Evolutionary conservation across 2,888 invertebrate species (phyloP), one percentile per base, ranked within the genome.

Genomic region (Galerucella calmariensis): DNA sequence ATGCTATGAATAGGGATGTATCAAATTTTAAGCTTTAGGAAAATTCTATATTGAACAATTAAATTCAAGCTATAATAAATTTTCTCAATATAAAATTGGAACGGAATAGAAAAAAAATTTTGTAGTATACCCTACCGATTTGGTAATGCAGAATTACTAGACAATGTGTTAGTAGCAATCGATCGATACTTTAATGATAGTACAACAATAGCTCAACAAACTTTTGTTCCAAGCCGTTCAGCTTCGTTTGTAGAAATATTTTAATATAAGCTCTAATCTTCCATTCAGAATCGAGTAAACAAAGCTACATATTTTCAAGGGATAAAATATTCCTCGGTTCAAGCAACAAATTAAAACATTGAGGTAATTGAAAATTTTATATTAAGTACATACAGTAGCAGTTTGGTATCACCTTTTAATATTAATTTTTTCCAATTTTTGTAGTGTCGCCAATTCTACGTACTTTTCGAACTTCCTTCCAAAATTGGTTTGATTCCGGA

Each of bases 251-350:
- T 70, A 35, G 27, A 62, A 63, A 70, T 63, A 70, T 70, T 70
- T 70, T 70, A 70, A 70, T 70, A 70, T 63, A 46, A 27, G 62
- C 63, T 35, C 70, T 56, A 63, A 63, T 70, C 70, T 70, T 63
- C 16, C 53, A 53, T 14, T 70, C 12, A 62, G 6, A 35, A 9
- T n/a, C 11, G 35, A 14, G 27, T 12, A 62, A n/a, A 14, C 62
- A 62, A 48, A 48, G 48, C 48, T 5, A 12, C 14, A 14, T 14
- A 48, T 48, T 48, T 48, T 48, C 14, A 2, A 14, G 48, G 14
- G 48, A 48, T 14, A 14, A 12, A 48, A 48, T 48, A 48, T 48
- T 48, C 14, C 48, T 48, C 48, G 14, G 5, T 48, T 48, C 11
- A 48, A 48, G 14, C 48, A 48, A 48, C 48, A 48, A 12, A 14